Base-by-base conservation (phyloP, 2,888 invertebrate species). In the Seira musarum region DNA sequence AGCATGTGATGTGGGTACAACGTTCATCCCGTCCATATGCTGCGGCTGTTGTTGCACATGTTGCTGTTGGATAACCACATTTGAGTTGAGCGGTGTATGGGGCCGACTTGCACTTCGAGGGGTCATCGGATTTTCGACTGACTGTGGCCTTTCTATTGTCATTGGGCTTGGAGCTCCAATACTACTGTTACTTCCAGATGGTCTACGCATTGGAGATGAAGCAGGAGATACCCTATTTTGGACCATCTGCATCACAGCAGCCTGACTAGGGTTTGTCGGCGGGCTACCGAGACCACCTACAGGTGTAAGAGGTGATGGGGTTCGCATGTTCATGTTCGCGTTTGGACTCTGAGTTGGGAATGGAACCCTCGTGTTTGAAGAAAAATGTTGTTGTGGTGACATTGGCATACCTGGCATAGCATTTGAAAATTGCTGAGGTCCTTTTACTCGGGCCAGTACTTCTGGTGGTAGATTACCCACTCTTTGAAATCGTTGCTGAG, bases 61-160 rank as follows among this genome's bases (percentile, higher is more conserved):
- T 64, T 88, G 88, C 64, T 88, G 89, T 61, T 88, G 88, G 24
- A 88, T 5, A 40, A 71, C 61, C 21, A 77, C 64, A 63, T 74
- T 80, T 8, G 81, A 68, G 10, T 81, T 76, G 0, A 81, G 75
- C 8, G 86, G 86, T 0, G 87, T 87, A 46, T 87, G 85, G 2
- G 85, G 85, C n/a, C 85, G 81, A 80, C 85, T 85, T 8, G 69
- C 82, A 66, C 84, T 90, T 81, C 90, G 88, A 5, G 91, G 91
- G 0, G 91, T 91, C 60, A 90, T 88, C 5, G 92, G 91, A 88
- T 92, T 92, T 84, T 92, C 92, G 0, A 91, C 91, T 86, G 91
- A 92, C 72, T 90, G 91, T 0, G 92, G 92, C 74, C 92, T 88
- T 82, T 92, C 92, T 0, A 91, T 91, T 89, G 90, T 90, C 89